A percentile compares a stretch with the other conserved stretches of the same genome.
Evolutionary conservation across 2,113 vertebrate species (phyloP).

Genomic region (Toxotes jaculatrix): DNA sequence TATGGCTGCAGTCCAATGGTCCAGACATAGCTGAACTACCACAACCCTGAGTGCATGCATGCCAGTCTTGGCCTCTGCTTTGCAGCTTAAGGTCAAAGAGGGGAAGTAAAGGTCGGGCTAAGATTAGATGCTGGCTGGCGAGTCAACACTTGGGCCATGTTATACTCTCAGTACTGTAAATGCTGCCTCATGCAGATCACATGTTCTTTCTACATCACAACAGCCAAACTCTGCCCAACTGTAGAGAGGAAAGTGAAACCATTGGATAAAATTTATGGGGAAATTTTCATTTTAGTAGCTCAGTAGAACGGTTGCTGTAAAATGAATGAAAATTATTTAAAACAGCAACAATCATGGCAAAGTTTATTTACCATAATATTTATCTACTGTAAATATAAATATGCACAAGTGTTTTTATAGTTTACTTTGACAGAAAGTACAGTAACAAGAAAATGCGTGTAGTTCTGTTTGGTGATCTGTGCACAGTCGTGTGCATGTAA

Average conservation of each 20-base stretch:
- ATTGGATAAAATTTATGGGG: neutral
- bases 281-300: no score
- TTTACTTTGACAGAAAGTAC: neutral
- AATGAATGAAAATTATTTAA: neutral
- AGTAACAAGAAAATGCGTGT: neutral
- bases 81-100: constrained; percentile 76
- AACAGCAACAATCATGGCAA: neutral
- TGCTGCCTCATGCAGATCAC: constrained; percentile 33
- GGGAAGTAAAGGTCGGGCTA: constrained; percentile 80
- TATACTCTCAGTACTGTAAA: constrained; percentile 55
- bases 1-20: constrained; percentile 38
- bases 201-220: constrained; percentile 22
- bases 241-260: neutral
- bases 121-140: constrained; percentile 65
- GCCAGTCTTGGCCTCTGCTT: constrained; percentile 45
- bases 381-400: no score
- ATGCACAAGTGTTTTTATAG: neutral
- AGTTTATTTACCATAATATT: neutral
- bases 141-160: constrained; percentile 34
- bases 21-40: constrained; percentile 62
- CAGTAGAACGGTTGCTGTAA: neutral
- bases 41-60: constrained; percentile 44
- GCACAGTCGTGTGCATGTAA: neutral
- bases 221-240: neutral
- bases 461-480: neutral